These are phyloP conservation scores for Gonatopus flavifemur DNA, from an alignment of 1,140 invertebrate species.

Conservation along the genomic window DNA sequence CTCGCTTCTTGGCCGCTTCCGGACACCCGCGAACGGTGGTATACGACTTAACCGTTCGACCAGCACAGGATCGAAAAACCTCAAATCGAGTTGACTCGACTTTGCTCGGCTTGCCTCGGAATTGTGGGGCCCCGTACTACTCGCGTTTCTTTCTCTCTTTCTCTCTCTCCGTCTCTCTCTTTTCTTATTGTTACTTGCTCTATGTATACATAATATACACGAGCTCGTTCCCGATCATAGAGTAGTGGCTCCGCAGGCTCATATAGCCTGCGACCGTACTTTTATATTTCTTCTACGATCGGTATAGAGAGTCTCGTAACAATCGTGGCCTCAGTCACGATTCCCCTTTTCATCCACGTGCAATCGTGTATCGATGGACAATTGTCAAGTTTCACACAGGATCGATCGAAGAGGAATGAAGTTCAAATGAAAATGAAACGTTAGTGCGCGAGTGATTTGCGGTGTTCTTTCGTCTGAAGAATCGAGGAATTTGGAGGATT, in stretches of 20 bases:
- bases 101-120: not conserved
- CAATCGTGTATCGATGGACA: constrained; percentile 13
- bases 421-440: not conserved
- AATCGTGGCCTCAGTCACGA: too few relatives aligned
- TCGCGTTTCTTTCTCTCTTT: constrained; percentile 1
- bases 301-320: too few relatives aligned
- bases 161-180: constrained; percentile 2
- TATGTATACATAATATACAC: constrained; percentile 49
- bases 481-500: not conserved
- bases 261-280: constrained; percentile 23
- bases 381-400: not conserved
- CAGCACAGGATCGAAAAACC: too few relatives aligned
- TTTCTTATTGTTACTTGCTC: constrained; percentile 25
- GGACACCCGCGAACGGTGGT: too few relatives aligned
- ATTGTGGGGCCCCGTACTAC: not conserved
- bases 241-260: constrained; percentile 33
- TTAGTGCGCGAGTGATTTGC: constrained; percentile 1
- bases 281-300: too few relatives aligned
- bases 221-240: constrained; percentile 47
- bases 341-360: too few relatives aligned
- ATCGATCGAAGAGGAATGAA: not conserved
- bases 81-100: too few relatives aligned
- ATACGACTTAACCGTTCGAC: too few relatives aligned
- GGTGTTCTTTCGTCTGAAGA: not conserved
- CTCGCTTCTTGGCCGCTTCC: too few relatives aligned